Conservation (phyloP, 1,140 invertebrate species). For the Procambarus clarkii region DNA sequence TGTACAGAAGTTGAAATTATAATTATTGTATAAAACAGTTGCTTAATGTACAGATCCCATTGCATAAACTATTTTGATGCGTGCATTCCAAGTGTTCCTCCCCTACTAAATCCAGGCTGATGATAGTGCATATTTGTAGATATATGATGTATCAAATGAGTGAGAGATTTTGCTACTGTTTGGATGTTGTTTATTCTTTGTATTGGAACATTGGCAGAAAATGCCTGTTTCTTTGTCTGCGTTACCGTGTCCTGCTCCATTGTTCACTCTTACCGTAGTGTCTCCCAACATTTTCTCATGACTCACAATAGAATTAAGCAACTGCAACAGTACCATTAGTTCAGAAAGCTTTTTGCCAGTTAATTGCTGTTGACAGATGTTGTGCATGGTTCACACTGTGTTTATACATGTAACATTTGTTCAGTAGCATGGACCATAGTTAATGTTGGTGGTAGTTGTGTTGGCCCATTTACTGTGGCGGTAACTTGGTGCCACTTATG, state of each 20-base stretch:
- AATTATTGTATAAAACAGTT: constrained; percentile 43
- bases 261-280: constrained; percentile 53
- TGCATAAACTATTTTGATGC: constrained; percentile 29
- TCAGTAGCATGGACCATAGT: constrained; percentile 36
- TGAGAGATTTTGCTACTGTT: constrained; percentile 60
- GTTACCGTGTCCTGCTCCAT: constrained; percentile 42
- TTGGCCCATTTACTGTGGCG: constrained; percentile 54
- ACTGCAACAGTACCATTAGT: constrained; percentile 67
- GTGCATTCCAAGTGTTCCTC: constrained; percentile 67
- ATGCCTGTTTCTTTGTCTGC: constrained; percentile 12
- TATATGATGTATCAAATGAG: constrained; percentile 39
- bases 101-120: constrained; percentile 49
- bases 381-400: constrained; percentile 55
- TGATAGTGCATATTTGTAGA: constrained; percentile 59
- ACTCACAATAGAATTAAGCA: constrained; percentile 66
- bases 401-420: constrained; percentile 52
- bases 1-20: constrained; percentile 66
- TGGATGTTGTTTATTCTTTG: constrained; percentile 63
- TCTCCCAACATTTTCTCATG: constrained; percentile 63
- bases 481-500: constrained; percentile 42
- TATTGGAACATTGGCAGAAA: constrained; percentile 29
- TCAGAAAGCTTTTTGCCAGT: constrained; percentile 67
- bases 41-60: no score
- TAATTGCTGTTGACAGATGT: constrained; percentile 63
- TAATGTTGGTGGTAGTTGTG: constrained; percentile 10